Evolutionary conservation across 2,113 vertebrate species (phyloP).

Genomic region (Pungitius pungitius): DNA sequence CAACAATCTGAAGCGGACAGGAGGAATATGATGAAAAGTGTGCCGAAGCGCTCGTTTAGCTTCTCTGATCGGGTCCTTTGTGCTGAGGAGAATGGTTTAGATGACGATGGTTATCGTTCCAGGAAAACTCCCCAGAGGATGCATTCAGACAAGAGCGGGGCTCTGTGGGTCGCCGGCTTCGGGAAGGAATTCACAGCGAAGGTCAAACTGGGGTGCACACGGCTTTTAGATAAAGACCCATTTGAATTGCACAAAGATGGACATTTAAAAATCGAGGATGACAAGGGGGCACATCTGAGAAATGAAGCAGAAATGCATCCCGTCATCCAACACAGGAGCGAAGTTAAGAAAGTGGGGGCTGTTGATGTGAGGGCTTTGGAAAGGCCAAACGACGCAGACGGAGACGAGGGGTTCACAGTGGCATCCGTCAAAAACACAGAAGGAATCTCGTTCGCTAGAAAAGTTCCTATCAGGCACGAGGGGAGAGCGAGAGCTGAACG

Average conservation of each 20-base stretch:
- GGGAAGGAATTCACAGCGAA: slow-evolving; percentile 41
- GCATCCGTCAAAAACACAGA: slow-evolving; percentile 72
- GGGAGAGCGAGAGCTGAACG: slow-evolving; percentile 57
- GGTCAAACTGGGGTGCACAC: slow-evolving; percentile 35
- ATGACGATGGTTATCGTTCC: slow-evolving; percentile 8
- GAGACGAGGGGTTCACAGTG: slow-evolving; percentile 68
- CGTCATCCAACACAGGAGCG: slow-evolving; percentile 23
- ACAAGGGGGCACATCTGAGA: slow-evolving; percentile 9
- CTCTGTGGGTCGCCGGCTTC: slow-evolving; percentile 6
- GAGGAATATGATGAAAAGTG: slow-evolving; percentile 40
- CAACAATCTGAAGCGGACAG: slow-evolving; percentile 26
- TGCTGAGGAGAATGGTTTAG: slow-evolving; percentile 57
- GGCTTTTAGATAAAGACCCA: slow-evolving; percentile 35
- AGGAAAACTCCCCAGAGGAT: slow-evolving; percentile 48
- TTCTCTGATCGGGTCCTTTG: slow-evolving; percentile 73
- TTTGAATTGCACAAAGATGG: slow-evolving; percentile 32
- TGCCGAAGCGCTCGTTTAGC: slow-evolving; percentile 76
- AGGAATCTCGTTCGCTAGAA: slow-evolving; percentile 70
- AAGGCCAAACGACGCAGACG: slow-evolving; percentile 24
- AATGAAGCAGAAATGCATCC: slow-evolving; percentile 10
- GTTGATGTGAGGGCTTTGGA: slow-evolving; percentile 35
- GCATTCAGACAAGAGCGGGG: slow-evolving; percentile 46
- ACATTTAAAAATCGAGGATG: slow-evolving; percentile 7
- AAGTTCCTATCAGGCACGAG: slow-evolving; percentile 69
- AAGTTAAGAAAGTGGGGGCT: slow-evolving; percentile 28